A percentile compares a stretch with the other conserved stretches of the same genome.
phyloP scores from a whole-genome alignment of 2,797 vertebrate genomes.

The Sebastes nivosus region DNA sequence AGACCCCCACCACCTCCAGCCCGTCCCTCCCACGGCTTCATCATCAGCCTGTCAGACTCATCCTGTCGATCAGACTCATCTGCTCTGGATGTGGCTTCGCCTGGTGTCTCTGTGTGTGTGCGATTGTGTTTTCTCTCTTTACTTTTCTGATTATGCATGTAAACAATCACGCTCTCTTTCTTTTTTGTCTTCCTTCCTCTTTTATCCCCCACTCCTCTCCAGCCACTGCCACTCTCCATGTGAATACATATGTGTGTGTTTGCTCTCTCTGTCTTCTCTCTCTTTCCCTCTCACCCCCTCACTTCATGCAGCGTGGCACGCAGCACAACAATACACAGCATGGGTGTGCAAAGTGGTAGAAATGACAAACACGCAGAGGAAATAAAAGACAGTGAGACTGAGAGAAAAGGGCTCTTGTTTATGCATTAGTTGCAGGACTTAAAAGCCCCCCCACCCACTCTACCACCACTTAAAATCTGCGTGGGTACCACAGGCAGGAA shows the following conservation, averaged over 20 bases:
- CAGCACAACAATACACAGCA: constrained; percentile 40
- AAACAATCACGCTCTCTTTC: background rate
- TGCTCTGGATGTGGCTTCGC: constrained; percentile 17
- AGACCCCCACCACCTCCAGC: constrained; percentile 11
- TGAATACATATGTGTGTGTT: background rate
- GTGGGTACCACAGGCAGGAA: constrained; percentile 55
- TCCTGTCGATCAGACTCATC: constrained; percentile 29
- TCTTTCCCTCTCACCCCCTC: background rate
- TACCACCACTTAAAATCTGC: constrained; percentile 61
- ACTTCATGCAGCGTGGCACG: constrained; percentile 8
- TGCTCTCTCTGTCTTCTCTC: constrained; percentile 1
- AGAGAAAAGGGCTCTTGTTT: constrained; percentile 51
- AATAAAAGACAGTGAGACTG: constrained; percentile 46
- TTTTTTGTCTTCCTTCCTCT: background rate
- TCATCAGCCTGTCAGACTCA: constrained; percentile 30
- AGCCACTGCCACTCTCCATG: background rate
- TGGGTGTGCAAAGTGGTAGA: constrained; percentile 35
- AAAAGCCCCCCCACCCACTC: constrained; percentile 51
- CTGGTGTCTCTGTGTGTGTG: constrained; percentile 22
- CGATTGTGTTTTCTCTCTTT: background rate
- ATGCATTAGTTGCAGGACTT: constrained; percentile 68
- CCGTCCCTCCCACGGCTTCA: background rate
- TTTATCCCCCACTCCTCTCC: background rate
- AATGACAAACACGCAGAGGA: constrained; percentile 43
- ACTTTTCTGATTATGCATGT: constrained; percentile 13